Conservation (phyloP, 2,888 invertebrate species). For the Cantharis rufa region DNA sequence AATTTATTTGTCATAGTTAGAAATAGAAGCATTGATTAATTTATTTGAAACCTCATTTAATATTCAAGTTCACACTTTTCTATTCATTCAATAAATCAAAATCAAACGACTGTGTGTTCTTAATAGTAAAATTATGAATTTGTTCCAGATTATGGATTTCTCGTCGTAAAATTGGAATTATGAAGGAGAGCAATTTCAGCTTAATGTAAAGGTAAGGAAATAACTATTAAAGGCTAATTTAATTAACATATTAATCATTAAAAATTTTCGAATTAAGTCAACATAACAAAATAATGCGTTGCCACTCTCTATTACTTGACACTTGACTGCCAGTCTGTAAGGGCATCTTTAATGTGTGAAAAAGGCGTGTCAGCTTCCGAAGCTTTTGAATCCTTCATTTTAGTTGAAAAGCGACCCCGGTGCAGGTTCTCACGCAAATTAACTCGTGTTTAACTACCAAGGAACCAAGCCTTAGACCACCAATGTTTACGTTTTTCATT, state of each 20-base stretch:
- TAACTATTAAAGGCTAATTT: not conserved
- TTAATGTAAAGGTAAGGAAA: not conserved
- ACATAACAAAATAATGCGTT: not conserved
- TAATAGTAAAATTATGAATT: not conserved
- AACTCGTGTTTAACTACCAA: conserved; percentile 46
- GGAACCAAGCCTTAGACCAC: conserved; percentile 46
- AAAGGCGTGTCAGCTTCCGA: conserved; percentile 43
- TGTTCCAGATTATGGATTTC: not conserved
- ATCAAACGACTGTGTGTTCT: not conserved
- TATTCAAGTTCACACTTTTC: not conserved
- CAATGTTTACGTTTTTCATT: conserved; percentile 38
- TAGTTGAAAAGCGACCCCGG: conserved; percentile 37
- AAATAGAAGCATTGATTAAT: not conserved
- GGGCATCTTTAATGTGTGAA: conserved; percentile 41
- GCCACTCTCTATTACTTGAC: conserved; percentile 18
- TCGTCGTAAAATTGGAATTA: not conserved
- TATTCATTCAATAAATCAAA: not conserved
- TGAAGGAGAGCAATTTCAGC: not conserved
- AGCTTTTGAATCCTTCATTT: conserved; percentile 34
- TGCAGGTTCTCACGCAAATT: conserved; percentile 46
- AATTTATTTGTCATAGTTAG: not conserved
- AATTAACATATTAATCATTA: not conserved
- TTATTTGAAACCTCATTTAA: not conserved
- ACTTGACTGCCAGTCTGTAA: conserved; percentile 5
- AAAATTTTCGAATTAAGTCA: not conserved